Percentiles rank a stretch among this genome's conserved stretches.
These are phyloP conservation scores for Magallana gigas DNA, from an alignment of 1,140 invertebrate species.

Conservation along the genomic window DNA sequence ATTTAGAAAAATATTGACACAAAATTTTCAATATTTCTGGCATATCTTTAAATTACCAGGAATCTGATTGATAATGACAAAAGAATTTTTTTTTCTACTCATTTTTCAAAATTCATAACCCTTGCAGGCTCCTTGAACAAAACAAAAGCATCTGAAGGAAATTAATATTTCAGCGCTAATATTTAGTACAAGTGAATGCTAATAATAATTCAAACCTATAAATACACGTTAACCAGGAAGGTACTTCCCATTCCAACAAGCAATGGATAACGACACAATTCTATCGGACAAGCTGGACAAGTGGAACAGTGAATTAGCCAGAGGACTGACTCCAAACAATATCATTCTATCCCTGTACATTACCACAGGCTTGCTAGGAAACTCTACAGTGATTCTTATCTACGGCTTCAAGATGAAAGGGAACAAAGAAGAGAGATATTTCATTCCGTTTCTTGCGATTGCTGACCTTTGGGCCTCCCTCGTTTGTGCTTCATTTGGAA, in stretches of 20 bases:
- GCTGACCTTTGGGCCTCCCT: slow-evolving; percentile 29
- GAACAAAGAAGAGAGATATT: slow-evolving; percentile 37
- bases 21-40: too few relatives aligned
- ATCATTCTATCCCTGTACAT: slow-evolving; percentile 40
- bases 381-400: slow-evolving; percentile 35
- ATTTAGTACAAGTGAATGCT: too few relatives aligned
- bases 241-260: background rate
- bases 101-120: too few relatives aligned
- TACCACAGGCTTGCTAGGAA: slow-evolving; percentile 4
- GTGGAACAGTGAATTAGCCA: slow-evolving; percentile 36
- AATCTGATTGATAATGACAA: too few relatives aligned
- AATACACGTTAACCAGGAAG: background rate
- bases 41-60: too few relatives aligned
- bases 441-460: slow-evolving; percentile 43
- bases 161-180: too few relatives aligned
- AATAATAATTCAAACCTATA: too few relatives aligned
- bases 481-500: slow-evolving; percentile 34
- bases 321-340: slow-evolving; percentile 11
- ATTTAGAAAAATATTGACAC: too few relatives aligned
- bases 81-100: too few relatives aligned
- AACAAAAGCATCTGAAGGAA: too few relatives aligned
- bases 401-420: slow-evolving; percentile 36
- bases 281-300: background rate
- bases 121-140: too few relatives aligned
- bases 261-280: background rate